Evolutionary conservation across 2,113 vertebrate species (phyloP).

Genomic region (Lonchura striata): DNA sequence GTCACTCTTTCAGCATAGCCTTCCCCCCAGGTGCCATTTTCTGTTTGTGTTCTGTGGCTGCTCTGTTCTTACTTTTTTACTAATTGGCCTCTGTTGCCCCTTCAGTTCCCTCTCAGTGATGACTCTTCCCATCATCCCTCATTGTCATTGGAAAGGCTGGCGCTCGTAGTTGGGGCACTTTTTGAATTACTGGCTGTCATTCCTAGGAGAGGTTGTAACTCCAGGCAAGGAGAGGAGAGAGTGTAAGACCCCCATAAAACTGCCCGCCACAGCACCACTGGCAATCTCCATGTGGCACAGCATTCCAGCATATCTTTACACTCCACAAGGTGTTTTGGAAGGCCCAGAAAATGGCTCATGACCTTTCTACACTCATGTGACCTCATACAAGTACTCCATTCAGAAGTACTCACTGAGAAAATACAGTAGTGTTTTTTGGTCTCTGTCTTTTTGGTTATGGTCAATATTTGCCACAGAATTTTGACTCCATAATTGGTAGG

Average conservation of each 20-base stretch:
- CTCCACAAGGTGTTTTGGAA: not conserved
- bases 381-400: not conserved
- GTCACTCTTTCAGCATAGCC: not conserved
- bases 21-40: not conserved
- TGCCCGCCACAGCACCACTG: fast-evolving
- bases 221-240: not conserved
- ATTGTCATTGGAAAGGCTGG: not conserved
- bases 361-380: not conserved
- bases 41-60: fast-evolving
- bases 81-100: not conserved
- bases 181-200: not conserved
- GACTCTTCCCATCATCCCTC: not conserved
- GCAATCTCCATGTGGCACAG: not conserved
- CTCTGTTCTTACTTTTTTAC: not conserved
- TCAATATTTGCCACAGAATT: not conserved
- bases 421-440: not conserved
- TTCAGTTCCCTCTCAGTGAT: not conserved
- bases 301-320: fast-evolving
- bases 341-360: not conserved
- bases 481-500: not conserved
- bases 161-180: not conserved
- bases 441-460: not conserved
- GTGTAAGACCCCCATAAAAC: not conserved
- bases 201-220: not conserved
- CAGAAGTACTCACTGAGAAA: not conserved